These are phyloP conservation scores for Sanderia malayensis DNA, from an alignment of 30 jellyfish, hydroid and myxozoan species.

Conservation along the genomic window DNA sequence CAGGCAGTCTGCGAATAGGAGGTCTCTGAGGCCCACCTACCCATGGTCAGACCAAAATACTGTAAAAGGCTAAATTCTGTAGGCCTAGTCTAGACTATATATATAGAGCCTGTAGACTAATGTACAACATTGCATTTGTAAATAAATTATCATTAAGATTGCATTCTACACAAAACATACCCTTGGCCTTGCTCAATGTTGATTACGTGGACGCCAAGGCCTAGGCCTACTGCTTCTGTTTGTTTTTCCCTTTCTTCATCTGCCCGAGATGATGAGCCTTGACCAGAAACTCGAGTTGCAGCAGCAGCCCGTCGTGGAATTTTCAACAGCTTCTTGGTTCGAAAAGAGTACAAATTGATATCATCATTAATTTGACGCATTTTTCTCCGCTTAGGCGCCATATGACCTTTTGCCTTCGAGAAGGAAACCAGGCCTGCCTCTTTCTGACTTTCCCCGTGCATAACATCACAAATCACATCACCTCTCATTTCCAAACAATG, in stretches of 20 bases:
- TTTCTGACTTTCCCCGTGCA: not conserved
- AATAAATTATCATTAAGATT: not conserved
- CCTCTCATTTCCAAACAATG: not conserved
- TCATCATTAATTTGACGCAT: constrained; percentile 9
- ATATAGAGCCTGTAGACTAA: not conserved
- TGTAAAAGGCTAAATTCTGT: not conserved
- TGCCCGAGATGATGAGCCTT: constrained; percentile 10
- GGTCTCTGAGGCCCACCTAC: no score
- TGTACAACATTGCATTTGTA: not conserved
- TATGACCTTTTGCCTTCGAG: constrained; percentile 8
- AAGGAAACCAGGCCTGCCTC: constrained; percentile 8
- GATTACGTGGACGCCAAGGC: not conserved
- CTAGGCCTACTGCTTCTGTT: no score
- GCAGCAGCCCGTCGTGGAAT: constrained; percentile 8
- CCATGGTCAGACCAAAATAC: no score
- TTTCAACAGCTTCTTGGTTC: not conserved
- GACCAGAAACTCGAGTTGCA: not conserved
- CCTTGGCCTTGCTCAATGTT: constrained; percentile 3
- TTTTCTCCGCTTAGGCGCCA: not conserved
- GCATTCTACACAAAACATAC: not conserved
- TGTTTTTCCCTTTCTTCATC: constrained; percentile 6
- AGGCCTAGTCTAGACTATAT: no score
- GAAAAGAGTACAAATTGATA: constrained; percentile 1
- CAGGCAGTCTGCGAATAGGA: no score
- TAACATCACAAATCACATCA: not conserved